Evolutionary conservation across 1,140 invertebrate genomes (phyloP), one percentile per base, ranked within the genome.

Genomic region (Dinothrombium tinctorium): DNA sequence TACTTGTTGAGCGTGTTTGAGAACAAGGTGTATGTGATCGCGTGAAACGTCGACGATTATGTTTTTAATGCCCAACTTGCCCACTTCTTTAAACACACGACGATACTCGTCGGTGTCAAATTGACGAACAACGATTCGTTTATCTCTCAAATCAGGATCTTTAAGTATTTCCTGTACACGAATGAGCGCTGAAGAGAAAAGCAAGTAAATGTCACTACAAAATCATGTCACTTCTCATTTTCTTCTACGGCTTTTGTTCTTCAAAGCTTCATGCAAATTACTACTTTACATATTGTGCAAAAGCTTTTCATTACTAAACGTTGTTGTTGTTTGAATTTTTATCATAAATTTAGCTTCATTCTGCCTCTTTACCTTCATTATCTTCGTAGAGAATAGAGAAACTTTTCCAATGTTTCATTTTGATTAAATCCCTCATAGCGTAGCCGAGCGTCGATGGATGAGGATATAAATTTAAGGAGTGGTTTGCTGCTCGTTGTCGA

Each of bases 371-470:
- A 32, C 84, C 80, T 53, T 90, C 83, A 56, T 87, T 86, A 61
- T 79, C 82, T 59, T 92, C 84, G 57, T 90, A 92, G 41, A 94
- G 75, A 47, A 94, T 84, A 11, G 83, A 86, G 55, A 92, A 92
- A 19, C 73, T 75, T 58, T 77, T 80, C 86, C 86, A 92, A 17
- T 75, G 74, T 72, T 76, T 84, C 28, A 74, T 70, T 54, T 75
- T 71, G 22, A 90, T 74, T 42, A 90, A 62, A 63, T 89, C 83
- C 26, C 81, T 73, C 57, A 83, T 89, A 11, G 82, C 82, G 65
- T 76, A 73, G 42, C 82, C 82, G 14, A 92, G 61, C 14, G 77
- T 74, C 37, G 73, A 74, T 5, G 84, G 81, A 63, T 90, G 80
- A 1, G 86, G 86, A 63, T 82, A 86, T 14, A 94, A 66, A 63